Evolutionary conservation across 2,797 vertebrate genomes (phyloP), one percentile per base, ranked within the genome.

Genomic region (Argentina silus): DNA sequence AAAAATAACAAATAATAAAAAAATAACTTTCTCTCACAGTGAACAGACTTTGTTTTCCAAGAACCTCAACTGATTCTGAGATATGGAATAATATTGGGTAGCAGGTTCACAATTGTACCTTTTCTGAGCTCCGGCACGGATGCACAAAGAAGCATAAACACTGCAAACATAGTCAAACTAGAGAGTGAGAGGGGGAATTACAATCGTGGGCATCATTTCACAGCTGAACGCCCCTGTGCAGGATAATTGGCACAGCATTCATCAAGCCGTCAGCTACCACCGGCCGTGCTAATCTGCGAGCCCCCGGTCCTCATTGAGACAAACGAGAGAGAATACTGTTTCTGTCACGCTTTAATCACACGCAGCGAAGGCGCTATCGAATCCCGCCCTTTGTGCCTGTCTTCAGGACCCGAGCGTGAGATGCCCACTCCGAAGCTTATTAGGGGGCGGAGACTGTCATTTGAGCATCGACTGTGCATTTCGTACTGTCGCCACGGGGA

Each of bases 191-290:
- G 57, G 77, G 68, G 70, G 73, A 78, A 48, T 19, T 62, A 57
- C 76, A 67, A 72, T 66, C 59, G 64, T 74, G 51, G 21, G 64
- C 27, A 73, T 87, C 74, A 75, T 90, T 90, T 90, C 80, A 88
- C 83, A 79, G 84, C 68, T 19, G 3, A 84, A 57, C 23, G 80
- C 73, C 70, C 79, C 72, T 43, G 68, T 73, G 55, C 61, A 23
- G 65, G 75, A 86, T 84, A 83, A 89, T 74, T 83, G 83, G 65
- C 74, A 66, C 19, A 2, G 64, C 83, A 75, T 87, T 79, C 81
- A 81, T 89, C 84, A 88, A 81, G 68, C 69, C 36, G 12, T 81
- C 80, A 78, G 76, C 44, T 19, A 65, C 65, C 72, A 64, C 65
- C 62, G 3, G 36, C 51, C 8, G 74, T 74, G 76, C 76, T 82